Conservation (phyloP, 2,888 invertebrate genomes). For the Ornithoptera alexandrae region DNA sequence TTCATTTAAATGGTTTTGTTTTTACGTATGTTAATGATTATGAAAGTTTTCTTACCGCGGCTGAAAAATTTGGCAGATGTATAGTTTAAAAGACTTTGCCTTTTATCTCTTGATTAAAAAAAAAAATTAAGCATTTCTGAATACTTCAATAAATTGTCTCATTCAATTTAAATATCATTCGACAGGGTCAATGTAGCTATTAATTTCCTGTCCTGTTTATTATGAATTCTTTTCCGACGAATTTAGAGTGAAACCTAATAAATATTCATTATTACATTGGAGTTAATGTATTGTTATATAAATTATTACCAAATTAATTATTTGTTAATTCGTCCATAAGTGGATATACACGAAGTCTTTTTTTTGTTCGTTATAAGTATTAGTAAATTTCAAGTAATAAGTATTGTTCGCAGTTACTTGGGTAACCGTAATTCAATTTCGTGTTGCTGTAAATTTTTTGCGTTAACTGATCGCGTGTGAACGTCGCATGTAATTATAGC, state of each 20-base stretch:
- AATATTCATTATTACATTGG: background rate
- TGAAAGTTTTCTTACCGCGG: too few relatives aligned
- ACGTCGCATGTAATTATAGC: background rate
- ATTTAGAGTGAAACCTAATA: background rate
- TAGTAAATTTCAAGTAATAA: background rate
- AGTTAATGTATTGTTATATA: conserved; percentile 1
- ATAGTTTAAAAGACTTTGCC: too few relatives aligned
- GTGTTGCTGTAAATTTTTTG: background rate
- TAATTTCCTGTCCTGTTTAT: conserved; percentile 1
- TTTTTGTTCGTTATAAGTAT: background rate
- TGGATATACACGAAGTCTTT: background rate
- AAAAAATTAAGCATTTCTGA: too few relatives aligned
- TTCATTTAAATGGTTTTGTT: too few relatives aligned
- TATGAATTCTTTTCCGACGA: background rate
- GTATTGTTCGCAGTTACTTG: background rate
- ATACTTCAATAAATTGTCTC: background rate
- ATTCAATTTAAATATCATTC: background rate
- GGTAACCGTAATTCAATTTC: background rate
- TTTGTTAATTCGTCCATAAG: background rate
- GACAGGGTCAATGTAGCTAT: conserved; percentile 22
- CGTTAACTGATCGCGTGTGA: conserved; percentile 1
- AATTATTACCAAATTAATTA: background rate
- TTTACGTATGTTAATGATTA: too few relatives aligned
- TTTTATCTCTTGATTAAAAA: too few relatives aligned
- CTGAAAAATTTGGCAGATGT: too few relatives aligned